A percentile compares a stretch with the other conserved stretches of the same genome.
Conservation (phyloP, 2,797 vertebrate species). For the Natrix natrix region DNA sequence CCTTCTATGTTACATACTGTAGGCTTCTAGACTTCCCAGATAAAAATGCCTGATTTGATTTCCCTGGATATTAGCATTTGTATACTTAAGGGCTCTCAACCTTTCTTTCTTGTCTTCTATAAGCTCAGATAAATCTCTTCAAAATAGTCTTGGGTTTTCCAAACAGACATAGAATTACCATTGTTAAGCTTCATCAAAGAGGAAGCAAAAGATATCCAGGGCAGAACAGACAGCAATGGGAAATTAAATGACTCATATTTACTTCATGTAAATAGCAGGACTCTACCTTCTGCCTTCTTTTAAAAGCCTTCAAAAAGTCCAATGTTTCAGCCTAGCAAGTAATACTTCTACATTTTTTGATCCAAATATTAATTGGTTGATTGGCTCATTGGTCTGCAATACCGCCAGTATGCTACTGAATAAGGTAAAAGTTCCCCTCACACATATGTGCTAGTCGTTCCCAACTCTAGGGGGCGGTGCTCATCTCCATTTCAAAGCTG, state of each 20-base stretch:
- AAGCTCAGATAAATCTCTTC: not conserved
- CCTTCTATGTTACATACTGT: too few relatives aligned
- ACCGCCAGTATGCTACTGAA: not conserved
- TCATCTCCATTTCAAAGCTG: too few relatives aligned
- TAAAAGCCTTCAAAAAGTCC: not conserved
- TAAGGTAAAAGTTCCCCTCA: too few relatives aligned
- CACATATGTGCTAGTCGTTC: too few relatives aligned
- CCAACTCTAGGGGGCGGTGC: too few relatives aligned
- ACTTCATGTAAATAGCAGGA: not conserved
- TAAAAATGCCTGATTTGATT: not conserved
- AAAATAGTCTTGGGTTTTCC: not conserved
- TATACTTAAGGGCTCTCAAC: not conserved
- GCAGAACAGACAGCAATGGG: not conserved
- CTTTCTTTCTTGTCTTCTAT: not conserved
- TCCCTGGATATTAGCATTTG: not conserved
- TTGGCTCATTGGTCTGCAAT: not conserved
- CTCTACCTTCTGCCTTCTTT: not conserved
- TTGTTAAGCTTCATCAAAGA: not conserved
- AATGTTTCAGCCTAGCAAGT: not conserved
- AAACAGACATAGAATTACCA: not conserved
- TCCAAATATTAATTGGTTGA: not conserved
- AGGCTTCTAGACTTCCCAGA: not conserved
- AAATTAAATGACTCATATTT: not conserved
- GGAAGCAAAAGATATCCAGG: not conserved
- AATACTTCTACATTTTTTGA: not conserved